These are phyloP conservation scores for Athene noctua DNA, from an alignment of 2,113 vertebrate genomes.

Conservation along the genomic window DNA sequence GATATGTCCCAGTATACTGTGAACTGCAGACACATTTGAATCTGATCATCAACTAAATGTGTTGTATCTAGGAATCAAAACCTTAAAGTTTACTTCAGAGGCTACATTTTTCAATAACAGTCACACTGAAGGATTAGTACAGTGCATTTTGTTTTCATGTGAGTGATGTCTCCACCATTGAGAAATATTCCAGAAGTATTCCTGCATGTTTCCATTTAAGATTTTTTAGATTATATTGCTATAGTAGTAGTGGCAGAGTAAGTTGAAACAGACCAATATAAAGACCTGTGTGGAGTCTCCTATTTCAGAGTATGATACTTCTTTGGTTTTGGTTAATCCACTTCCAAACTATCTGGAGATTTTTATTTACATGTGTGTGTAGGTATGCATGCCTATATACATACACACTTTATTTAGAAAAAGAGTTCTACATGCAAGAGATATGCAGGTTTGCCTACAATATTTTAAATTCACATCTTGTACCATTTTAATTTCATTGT, in stretches of 20 bases:
- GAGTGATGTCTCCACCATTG: not conserved
- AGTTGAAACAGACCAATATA: not conserved
- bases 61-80: not conserved
- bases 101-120: constrained; percentile 16
- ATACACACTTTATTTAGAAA: not conserved
- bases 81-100: not conserved
- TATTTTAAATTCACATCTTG: not conserved
- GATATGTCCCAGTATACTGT: not conserved
- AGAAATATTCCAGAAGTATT: not conserved
- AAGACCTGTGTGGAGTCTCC: not conserved
- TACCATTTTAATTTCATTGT: not conserved
- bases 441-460: not conserved
- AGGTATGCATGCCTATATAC: too few species aligned
- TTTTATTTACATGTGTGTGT: not conserved
- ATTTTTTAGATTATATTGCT: not conserved
- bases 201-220: not conserved
- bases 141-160: not conserved
- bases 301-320: not conserved
- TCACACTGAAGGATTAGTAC: not conserved
- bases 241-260: not conserved
- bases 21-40: not conserved
- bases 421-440: not conserved
- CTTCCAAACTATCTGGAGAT: not conserved
- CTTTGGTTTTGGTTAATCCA: not conserved
- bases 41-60: not conserved